A percentile compares a stretch with the other conserved stretches of the same genome.
phyloP scores from a whole-genome alignment of 2,888 invertebrate species.

The Pseudococcus jackbeardsleyi region DNA sequence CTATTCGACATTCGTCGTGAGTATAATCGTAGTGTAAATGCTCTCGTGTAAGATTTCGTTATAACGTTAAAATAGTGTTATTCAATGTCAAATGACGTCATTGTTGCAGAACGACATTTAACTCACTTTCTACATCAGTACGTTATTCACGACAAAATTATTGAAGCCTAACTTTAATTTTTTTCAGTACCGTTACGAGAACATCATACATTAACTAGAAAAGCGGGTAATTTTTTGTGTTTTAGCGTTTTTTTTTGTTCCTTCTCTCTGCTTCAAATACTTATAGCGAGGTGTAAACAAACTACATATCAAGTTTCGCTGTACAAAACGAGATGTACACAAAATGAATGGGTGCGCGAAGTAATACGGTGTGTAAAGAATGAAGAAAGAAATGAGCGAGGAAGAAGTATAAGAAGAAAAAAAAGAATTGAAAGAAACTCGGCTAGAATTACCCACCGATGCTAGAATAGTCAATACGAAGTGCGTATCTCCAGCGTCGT shows the following conservation, averaged over 20 bases:
- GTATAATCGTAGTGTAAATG: not conserved
- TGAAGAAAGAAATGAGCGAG: not conserved
- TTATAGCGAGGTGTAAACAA: not conserved
- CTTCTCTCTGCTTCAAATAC: not conserved
- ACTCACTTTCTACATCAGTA: slow-evolving; percentile 48
- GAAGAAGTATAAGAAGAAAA: not conserved
- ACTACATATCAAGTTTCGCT: slow-evolving; percentile 15
- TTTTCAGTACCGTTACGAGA: slow-evolving; percentile 47
- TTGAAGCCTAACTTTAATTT: slow-evolving; percentile 49
- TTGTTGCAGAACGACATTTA: slow-evolving; percentile 52
- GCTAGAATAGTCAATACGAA: slow-evolving; percentile 83
- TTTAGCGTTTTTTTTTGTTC: not conserved
- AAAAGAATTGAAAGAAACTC: not conserved
- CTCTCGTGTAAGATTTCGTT: slow-evolving; percentile 24
- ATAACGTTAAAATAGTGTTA: slow-evolving; percentile 31
- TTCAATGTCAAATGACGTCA: slow-evolving; percentile 54
- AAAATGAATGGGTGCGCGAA: not conserved
- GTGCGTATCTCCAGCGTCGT: slow-evolving; percentile 83
- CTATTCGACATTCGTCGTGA: not conserved
- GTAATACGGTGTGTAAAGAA: not conserved
- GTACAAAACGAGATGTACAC: no score
- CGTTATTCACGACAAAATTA: slow-evolving; percentile 52
- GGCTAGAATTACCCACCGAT: slow-evolving; percentile 74
- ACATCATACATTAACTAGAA: slow-evolving; percentile 43
- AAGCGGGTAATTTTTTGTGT: slow-evolving; percentile 39